Conservation (phyloP, 1,140 invertebrate species). For the Fopius arisanus region DNA sequence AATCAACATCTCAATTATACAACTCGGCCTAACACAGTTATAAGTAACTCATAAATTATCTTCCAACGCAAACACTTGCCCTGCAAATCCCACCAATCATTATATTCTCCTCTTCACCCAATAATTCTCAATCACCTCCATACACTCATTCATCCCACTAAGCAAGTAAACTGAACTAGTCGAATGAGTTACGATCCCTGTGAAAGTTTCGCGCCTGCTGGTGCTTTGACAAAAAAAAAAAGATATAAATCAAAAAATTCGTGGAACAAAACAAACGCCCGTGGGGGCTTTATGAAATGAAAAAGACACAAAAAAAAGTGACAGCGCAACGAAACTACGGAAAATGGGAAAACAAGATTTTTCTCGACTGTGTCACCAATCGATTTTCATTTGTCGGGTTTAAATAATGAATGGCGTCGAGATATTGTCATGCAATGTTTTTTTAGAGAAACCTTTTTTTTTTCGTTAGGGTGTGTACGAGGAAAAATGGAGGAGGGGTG, state of each 20-base stretch:
- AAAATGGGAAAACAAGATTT: constrained; percentile 6
- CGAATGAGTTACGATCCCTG: not conserved
- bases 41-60: not conserved
- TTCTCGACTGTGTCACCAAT: not conserved
- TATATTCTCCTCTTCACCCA: not conserved
- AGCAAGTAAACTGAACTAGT: constrained; percentile 1
- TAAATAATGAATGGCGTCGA: not conserved
- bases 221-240: constrained; percentile 15
- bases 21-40: not conserved
- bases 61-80: not conserved
- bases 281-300: not conserved
- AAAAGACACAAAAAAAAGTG: not conserved
- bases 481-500: not conserved
- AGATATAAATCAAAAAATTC: not conserved
- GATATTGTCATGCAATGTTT: not conserved
- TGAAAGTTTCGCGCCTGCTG: not conserved
- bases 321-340: not conserved
- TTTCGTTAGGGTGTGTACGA: not conserved
- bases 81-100: not conserved
- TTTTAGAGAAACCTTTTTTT: not conserved
- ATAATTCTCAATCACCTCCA: constrained; percentile 2
- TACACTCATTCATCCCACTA: not conserved
- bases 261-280: not conserved
- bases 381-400: not conserved
- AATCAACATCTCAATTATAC: not conserved